Base-by-base conservation (phyloP, 2,888 invertebrate species). In the Caenorhabditis japonica region DNA sequence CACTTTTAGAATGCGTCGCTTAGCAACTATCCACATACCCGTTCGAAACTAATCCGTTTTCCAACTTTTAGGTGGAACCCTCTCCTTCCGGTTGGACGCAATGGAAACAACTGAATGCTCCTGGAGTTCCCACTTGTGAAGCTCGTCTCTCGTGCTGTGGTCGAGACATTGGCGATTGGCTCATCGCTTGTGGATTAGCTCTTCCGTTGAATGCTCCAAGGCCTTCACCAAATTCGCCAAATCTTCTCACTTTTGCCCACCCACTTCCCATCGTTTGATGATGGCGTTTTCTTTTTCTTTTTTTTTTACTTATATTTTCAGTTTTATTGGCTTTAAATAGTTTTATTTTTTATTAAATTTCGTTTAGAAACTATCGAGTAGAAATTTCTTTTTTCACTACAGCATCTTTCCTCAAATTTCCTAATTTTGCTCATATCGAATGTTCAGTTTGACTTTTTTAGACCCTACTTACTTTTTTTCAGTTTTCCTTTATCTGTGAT, bases 81-180 rank as follows among this genome's bases (percentile, higher is more conserved):
- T 41, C 46, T 0, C 59, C 38, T 1, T 27, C 69, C 1, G 52
- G 59, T 8, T 81, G 81, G 81, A 69, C 69, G 13, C 61, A 64
- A 55, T 80, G 79, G 77, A 80, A 80, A 49, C 80, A 80, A 44
- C 56, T 79, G 47, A 82, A 82, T 62, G 80, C 82, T 1, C 82
- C 80, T 0, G 55, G 56, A n/a, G 80, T 82, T 3, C 82, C 82
- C 4, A 38, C 76, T 1, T 69, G 77, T n/a, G 79, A 80, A 44
- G 82, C 82, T 25, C 68, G 75, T n/a, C 53, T 82, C 25, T 75
- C 77, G 0, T 76, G 75, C 47, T 75, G 75, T 43, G 82, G 82
- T 33, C 39, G 79, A 30, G 80, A 83, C 58, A 62, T 83, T 13
- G 77, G 79, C 47, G 77, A 81, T 36, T 83, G 83, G 83, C 60